These are phyloP conservation scores for Rhinoderma darwinii DNA, from an alignment of 2,113 vertebrate species.

Conservation along the genomic window DNA sequence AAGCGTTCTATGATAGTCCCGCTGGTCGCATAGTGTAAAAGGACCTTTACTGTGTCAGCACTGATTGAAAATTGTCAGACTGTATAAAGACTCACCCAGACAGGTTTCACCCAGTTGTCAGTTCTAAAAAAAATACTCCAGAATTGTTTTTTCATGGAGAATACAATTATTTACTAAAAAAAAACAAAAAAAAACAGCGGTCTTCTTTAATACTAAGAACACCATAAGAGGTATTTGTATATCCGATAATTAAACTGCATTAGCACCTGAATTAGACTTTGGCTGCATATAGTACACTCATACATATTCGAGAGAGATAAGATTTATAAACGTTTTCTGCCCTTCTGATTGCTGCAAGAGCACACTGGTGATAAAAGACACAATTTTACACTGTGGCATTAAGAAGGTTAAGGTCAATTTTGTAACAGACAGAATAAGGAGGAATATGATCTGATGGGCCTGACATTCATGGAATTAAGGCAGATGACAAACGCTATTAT, in stretches of 20 bases:
- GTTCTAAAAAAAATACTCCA: too few relatives aligned
- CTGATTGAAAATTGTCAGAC: too few relatives aligned
- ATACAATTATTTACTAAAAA: too few relatives aligned
- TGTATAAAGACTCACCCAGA: too few relatives aligned
- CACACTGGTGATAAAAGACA: neutral
- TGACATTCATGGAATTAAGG: constrained; percentile 66
- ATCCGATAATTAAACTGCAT: too few relatives aligned
- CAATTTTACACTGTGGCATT: constrained; percentile 12
- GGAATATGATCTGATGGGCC: constrained; percentile 62
- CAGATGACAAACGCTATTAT: constrained; percentile 65
- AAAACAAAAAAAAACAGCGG: too few relatives aligned
- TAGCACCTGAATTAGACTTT: neutral
- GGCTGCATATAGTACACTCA: neutral
- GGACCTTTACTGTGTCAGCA: too few relatives aligned
- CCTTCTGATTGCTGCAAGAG: neutral
- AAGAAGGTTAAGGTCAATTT: constrained; percentile 50
- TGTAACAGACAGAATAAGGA: constrained; percentile 62
- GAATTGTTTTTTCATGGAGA: too few relatives aligned
- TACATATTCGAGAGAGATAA: neutral
- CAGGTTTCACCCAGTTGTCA: too few relatives aligned
- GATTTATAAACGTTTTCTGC: neutral
- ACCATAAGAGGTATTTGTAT: neutral
- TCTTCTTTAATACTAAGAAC: too few relatives aligned
- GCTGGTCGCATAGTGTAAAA: too few relatives aligned
- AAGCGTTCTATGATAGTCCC: too few relatives aligned